Evolutionary conservation across 2,113 vertebrate genomes (phyloP).

Genomic region (Platichthys stellatus): DNA sequence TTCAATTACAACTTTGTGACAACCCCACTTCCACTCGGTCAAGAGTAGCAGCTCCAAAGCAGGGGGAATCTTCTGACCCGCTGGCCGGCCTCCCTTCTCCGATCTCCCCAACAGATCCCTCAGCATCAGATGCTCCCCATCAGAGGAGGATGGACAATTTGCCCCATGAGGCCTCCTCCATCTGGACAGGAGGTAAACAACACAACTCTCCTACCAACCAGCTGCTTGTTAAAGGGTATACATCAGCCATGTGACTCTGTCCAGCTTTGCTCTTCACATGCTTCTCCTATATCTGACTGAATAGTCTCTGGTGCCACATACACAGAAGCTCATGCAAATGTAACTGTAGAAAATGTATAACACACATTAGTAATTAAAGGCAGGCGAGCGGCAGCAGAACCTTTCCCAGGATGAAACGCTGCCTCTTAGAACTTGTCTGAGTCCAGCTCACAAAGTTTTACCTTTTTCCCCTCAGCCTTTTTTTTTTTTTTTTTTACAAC

Average conservation of each 20-base stretch:
- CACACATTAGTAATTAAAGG: constrained; percentile 60
- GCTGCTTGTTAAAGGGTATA: constrained; percentile 37
- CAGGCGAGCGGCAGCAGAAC: constrained; percentile 37
- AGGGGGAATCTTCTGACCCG: too few relatives aligned
- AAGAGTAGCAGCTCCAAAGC: too few relatives aligned
- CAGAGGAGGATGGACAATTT: constrained; percentile 40
- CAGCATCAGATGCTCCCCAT: constrained; percentile 18
- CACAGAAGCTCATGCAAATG: constrained; percentile 19
- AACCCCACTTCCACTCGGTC: too few relatives aligned
- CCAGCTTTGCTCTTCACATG: background rate
- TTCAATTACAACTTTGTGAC: too few relatives aligned
- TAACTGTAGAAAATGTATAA: constrained; percentile 28
- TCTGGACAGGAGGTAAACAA: constrained; percentile 19
- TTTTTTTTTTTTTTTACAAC: background rate
- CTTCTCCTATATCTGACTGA: background rate
- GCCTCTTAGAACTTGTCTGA: background rate
- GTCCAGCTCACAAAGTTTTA: background rate
- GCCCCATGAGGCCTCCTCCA: constrained; percentile 37
- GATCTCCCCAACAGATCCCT: background rate
- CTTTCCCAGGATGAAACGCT: constrained; percentile 32
- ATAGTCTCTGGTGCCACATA: too few relatives aligned
- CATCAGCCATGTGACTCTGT: constrained; percentile 33
- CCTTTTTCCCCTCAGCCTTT: too few relatives aligned
- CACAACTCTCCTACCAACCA: constrained; percentile 20
- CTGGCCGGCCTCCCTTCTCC: too few relatives aligned